Conservation (phyloP, 2,797 vertebrate genomes). For the Sebastes minor region DNA sequence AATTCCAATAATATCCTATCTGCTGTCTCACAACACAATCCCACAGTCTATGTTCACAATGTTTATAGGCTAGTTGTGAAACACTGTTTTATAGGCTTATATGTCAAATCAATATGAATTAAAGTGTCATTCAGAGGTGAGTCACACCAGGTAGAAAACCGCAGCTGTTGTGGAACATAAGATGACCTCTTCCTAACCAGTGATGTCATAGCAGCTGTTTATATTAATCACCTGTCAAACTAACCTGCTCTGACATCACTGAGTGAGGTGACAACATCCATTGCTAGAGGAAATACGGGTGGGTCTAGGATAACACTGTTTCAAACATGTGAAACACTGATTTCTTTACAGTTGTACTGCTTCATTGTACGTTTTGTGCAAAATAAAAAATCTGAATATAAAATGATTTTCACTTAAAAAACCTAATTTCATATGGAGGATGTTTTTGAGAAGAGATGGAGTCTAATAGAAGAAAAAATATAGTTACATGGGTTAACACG, state of each 20-base stretch:
- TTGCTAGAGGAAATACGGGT: background rate
- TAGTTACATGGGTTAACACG: too few relatives aligned
- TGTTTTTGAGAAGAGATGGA: too few relatives aligned
- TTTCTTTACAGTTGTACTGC: too few relatives aligned
- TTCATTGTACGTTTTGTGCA: too few relatives aligned
- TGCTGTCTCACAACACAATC: background rate
- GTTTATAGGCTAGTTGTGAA: background rate
- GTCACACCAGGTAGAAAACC: background rate
- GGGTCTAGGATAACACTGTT: too few relatives aligned
- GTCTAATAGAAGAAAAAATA: too few relatives aligned
- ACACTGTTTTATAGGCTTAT: background rate
- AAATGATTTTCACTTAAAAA: too few relatives aligned
- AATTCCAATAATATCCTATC: too few relatives aligned
- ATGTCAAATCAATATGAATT: background rate
- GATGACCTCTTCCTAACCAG: conserved; percentile 26
- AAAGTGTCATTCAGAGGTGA: background rate
- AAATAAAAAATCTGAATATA: too few relatives aligned
- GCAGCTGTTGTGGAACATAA: background rate
- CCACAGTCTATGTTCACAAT: background rate
- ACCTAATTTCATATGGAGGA: too few relatives aligned
- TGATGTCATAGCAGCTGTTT: conserved; percentile 29
- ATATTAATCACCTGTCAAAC: background rate
- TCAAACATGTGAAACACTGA: too few relatives aligned
- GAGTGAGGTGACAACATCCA: background rate
- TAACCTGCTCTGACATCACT: background rate